Conservation (phyloP, 2,113 vertebrate species). For the Toxostoma redivivum region DNA sequence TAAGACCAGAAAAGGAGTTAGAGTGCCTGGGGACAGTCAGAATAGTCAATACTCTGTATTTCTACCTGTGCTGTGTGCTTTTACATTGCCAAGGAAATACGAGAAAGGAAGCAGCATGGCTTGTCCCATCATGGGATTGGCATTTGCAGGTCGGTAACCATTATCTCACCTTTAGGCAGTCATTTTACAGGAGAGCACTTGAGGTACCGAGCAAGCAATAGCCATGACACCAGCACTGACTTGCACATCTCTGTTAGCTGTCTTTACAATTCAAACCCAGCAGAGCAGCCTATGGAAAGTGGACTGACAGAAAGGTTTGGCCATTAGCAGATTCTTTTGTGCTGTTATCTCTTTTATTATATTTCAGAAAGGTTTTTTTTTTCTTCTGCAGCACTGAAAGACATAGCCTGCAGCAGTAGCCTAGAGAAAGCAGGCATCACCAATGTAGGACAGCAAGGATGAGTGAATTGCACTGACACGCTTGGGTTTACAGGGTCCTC, state of each 20-base stretch:
- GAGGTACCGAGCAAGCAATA: not conserved
- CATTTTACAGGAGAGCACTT: not conserved
- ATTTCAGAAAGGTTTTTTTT: not conserved
- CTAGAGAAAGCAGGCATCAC: not conserved
- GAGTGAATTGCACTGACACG: not conserved
- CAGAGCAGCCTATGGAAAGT: not conserved
- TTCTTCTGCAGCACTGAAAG: not conserved
- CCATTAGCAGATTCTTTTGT: constrained; percentile 22
- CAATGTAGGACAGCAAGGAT: not conserved
- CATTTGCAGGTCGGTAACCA: not conserved
- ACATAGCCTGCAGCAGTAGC: not conserved
- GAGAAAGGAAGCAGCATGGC: not conserved
- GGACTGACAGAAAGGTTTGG: not conserved
- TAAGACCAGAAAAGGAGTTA: not conserved
- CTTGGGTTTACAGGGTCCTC: not conserved
- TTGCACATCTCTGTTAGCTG: not conserved
- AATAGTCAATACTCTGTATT: not conserved
- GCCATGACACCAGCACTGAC: not conserved
- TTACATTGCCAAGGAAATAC: not conserved
- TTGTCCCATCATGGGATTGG: not conserved
- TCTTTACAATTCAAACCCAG: not conserved
- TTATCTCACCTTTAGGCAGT: not conserved
- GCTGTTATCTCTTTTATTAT: not conserved
- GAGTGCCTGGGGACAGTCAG: not conserved
- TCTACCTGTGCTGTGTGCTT: not conserved